These are phyloP conservation scores for Liolophura sinensis DNA, from an alignment of 1,140 invertebrate species.

Conservation along the genomic window DNA sequence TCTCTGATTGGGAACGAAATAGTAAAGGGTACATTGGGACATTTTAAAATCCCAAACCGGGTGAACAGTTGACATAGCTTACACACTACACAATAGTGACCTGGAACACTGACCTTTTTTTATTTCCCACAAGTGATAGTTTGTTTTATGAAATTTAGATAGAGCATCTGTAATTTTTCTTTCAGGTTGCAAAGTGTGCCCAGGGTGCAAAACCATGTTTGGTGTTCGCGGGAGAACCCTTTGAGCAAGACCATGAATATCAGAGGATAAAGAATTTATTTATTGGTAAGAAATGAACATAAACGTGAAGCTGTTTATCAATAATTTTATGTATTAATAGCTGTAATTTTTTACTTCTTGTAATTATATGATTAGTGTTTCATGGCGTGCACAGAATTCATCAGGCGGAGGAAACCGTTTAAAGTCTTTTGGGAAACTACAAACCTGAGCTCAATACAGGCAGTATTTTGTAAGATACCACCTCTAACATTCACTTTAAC, in stretches of 20 bases:
- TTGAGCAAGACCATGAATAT: slow-evolving; percentile 78
- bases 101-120: not conserved
- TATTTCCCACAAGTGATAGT: not conserved
- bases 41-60: not conserved
- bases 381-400: no score
- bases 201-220: slow-evolving; percentile 89
- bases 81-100: not conserved
- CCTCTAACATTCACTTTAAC: no score
- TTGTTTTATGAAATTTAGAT: not conserved
- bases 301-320: no score
- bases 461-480: no score
- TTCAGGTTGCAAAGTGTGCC: slow-evolving; percentile 73
- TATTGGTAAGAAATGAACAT: slow-evolving; percentile 49
- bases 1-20: no score
- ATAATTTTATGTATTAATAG: not conserved
- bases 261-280: slow-evolving; percentile 86
- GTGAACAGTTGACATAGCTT: not conserved
- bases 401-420: no score
- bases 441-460: no score
- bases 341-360: no score
- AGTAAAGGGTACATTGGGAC: no score
- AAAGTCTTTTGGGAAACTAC: no score
- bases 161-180: slow-evolving; percentile 12
- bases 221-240: slow-evolving; percentile 90
- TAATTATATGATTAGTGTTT: no score